Evolutionary conservation across 2,113 vertebrate genomes (phyloP), one percentile per base, ranked within the genome.

Genomic region (Mobula hypostoma): DNA sequence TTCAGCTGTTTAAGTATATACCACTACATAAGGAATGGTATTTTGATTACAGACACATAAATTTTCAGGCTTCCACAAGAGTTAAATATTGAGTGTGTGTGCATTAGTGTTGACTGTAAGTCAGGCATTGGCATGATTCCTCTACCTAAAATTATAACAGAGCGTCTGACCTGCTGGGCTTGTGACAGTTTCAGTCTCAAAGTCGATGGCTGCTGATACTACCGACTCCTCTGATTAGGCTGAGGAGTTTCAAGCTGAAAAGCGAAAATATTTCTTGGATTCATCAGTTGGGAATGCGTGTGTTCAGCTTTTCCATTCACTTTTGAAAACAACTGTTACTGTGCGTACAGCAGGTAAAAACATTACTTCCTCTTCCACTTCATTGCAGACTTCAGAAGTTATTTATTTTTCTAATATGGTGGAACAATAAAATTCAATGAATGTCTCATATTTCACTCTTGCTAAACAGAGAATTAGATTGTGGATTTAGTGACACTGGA

Each of bases 71-170:
- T 29, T 27, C 21, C 61, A 74, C 32, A 93, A 7, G 68, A 56
- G 19, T 93, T 76, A 74, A 93, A 36, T 2, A 48, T 19, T 93
- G 21, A 70, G 56, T 29, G 70, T 24, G 27, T 72, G 68, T 32
- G 17, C 70, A 56, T 8, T 74, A 74, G 91, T 93, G 68, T 74
- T 93, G 91, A 70, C 91, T 93, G 68, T 27, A 93, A 93, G 36
- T 74, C 91, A 93, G 72, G 91, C 36, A 24, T 29, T 72, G 70
- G 40, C 70, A 93, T 56, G 68, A 40, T 76, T 93, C 70, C 68
- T 72, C 40, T 7, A 29, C 91, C 91, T 93, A 93, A 93, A 93
- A 93, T 93, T 93, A 74, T 74, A 93, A 76, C 70, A 74, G 91
- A 56, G 68, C 68, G 9, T 88, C 58, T 90, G 85, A 48, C 70